Conservation (phyloP, 2,797 vertebrate genomes). For the Lateolabrax maculatus region DNA sequence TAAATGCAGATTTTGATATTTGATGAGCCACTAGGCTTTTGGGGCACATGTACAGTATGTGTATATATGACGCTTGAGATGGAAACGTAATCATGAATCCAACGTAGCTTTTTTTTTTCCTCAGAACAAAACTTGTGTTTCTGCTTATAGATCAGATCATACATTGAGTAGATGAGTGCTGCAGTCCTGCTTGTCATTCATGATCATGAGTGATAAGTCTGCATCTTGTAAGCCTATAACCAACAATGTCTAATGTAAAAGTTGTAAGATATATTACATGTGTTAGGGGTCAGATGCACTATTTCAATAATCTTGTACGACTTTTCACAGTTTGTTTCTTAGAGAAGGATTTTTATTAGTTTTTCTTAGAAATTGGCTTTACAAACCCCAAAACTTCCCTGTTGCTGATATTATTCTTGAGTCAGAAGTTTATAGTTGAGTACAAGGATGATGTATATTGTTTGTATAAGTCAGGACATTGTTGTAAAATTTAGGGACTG, state of each 20-base stretch:
- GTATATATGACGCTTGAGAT: slow-evolving; percentile 34
- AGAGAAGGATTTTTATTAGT: not conserved
- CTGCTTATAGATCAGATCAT: not conserved
- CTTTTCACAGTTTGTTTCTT: not conserved
- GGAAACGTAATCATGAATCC: slow-evolving; percentile 55
- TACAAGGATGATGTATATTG: not conserved
- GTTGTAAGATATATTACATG: slow-evolving; percentile 5
- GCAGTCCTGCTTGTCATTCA: slow-evolving; percentile 14
- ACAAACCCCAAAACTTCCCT: slow-evolving; percentile 18
- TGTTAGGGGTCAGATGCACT: slow-evolving; percentile 14
- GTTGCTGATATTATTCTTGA: not conserved
- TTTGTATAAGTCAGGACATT: not conserved
- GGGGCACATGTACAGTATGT: slow-evolving; percentile 56
- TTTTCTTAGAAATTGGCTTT: slow-evolving; percentile 13
- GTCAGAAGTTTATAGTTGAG: no score
- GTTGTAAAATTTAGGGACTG: slow-evolving; percentile 9
- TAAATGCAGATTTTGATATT: slow-evolving; percentile 69
- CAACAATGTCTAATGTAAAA: slow-evolving; percentile 10
- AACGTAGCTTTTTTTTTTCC: not conserved
- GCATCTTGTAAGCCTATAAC: slow-evolving; percentile 12
- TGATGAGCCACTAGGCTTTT: slow-evolving; percentile 53
- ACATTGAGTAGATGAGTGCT: slow-evolving; percentile 1
- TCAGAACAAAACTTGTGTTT: slow-evolving; percentile 17
- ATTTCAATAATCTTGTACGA: slow-evolving; percentile 17
- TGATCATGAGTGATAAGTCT: slow-evolving; percentile 1